These are phyloP conservation scores for Linepithema humile DNA, from an alignment of 1,140 invertebrate species.

Conservation along the genomic window DNA sequence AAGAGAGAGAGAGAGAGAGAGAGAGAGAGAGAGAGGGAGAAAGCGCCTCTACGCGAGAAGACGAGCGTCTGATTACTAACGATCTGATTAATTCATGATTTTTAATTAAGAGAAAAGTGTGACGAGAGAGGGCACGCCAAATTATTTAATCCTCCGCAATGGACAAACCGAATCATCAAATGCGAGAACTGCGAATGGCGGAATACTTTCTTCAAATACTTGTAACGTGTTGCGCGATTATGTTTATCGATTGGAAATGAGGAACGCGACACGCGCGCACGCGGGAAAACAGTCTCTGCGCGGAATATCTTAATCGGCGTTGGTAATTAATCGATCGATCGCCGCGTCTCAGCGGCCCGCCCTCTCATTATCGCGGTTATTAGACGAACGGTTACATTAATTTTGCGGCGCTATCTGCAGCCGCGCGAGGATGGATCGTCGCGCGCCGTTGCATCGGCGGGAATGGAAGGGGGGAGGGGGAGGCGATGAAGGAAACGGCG, in stretches of 20 bases:
- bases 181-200: conserved; percentile 32
- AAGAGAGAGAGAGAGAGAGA: conserved; percentile 36
- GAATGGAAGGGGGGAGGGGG: conserved; percentile 28
- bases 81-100: conserved; percentile 75
- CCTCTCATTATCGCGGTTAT: conserved; percentile 48
- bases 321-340: conserved; percentile 47
- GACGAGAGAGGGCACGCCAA: neutral
- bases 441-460: conserved; percentile 20
- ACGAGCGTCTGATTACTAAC: conserved; percentile 74
- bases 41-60: conserved; percentile 70
- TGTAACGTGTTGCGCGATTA: neutral
- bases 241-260: neutral
- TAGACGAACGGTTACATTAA: conserved; percentile 55
- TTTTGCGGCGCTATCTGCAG: conserved; percentile 46
- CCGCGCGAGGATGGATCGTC: conserved; percentile 29
- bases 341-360: conserved; percentile 1
- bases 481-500: neutral
- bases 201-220: neutral
- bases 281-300: neutral
- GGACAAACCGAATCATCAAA: conserved; percentile 46
- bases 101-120: conserved; percentile 72
- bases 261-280: neutral
- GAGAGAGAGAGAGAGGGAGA: conserved; percentile 60
- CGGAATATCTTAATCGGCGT: conserved; percentile 23
- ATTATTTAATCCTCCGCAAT: conserved; percentile 63